These are phyloP conservation scores for Rhegmatorhina hoffmannsi DNA, from an alignment of 2,113 vertebrate species.

Conservation along the genomic window DNA sequence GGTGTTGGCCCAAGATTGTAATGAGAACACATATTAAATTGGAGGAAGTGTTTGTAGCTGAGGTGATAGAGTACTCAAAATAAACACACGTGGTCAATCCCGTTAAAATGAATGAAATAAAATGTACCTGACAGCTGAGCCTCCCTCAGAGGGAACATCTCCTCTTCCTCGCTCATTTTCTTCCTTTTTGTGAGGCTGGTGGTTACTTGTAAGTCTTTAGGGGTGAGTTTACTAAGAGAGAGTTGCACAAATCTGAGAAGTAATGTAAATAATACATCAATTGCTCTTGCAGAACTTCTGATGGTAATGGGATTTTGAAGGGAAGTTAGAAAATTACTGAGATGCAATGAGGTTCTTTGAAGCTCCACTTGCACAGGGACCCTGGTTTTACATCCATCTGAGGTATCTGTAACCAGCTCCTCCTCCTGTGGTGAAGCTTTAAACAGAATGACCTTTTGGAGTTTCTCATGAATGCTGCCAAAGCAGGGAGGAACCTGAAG, in stretches of 20 bases:
- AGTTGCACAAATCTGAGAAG: not conserved
- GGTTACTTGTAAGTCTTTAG: not conserved
- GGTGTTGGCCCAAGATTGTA: not conserved
- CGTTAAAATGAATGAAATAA: not conserved
- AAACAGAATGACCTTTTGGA: not conserved
- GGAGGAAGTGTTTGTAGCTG: not conserved
- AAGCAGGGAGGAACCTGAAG: not conserved
- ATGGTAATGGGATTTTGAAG: not conserved
- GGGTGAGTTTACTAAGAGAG: not conserved
- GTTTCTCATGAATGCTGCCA: not conserved
- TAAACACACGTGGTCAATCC: not conserved
- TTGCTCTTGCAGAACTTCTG: not conserved
- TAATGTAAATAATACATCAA: not conserved
- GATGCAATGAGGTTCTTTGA: not conserved
- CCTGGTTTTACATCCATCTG: not conserved
- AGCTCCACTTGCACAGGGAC: not conserved
- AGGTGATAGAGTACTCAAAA: not conserved
- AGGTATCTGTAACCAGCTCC: not conserved
- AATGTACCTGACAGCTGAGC: not conserved
- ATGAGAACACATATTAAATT: not conserved
- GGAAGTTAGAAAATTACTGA: not conserved
- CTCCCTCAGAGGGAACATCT: not conserved
- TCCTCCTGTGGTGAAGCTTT: not conserved
- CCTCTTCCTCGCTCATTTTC: not conserved
- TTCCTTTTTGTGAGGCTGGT: not conserved